These are phyloP conservation scores for Alfaro cultratus DNA, from an alignment of 2,797 vertebrate genomes.

Conservation along the genomic window DNA sequence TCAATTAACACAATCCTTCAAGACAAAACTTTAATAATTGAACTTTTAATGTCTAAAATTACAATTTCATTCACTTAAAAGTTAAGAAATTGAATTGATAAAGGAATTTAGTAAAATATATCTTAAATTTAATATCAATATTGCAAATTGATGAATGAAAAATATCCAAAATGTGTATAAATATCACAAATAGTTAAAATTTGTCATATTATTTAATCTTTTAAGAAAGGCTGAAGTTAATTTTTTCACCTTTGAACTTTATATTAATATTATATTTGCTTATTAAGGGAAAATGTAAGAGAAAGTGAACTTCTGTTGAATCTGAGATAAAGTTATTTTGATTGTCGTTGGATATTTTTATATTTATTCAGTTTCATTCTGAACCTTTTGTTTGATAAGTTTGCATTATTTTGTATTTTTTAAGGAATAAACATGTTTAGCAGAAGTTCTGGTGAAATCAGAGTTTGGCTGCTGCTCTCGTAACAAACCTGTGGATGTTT, in stretches of 20 bases:
- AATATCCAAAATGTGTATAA: not conserved
- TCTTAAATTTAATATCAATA: not conserved
- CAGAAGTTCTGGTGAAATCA: no score
- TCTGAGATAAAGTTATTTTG: not conserved
- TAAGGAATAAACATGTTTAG: not conserved
- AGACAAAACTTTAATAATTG: not conserved
- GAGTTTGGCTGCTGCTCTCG: not conserved
- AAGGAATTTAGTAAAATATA: not conserved
- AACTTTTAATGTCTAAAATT: not conserved
- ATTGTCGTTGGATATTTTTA: not conserved
- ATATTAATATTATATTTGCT: not conserved
- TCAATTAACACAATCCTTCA: not conserved
- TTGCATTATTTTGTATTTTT: not conserved
- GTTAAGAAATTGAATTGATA: not conserved
- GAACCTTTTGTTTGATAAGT: not conserved
- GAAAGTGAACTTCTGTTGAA: not conserved
- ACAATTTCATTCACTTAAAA: not conserved
- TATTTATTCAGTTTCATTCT: not conserved
- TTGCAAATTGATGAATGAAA: not conserved
- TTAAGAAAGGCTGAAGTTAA: not conserved
- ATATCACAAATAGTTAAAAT: not conserved
- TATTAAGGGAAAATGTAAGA: not conserved
- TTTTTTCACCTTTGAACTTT: not conserved
- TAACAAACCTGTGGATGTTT: conserved; percentile 2
- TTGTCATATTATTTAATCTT: not conserved